Conservation (phyloP, 2,797 vertebrate species). For the Neosilurus mollespiculum region DNA sequence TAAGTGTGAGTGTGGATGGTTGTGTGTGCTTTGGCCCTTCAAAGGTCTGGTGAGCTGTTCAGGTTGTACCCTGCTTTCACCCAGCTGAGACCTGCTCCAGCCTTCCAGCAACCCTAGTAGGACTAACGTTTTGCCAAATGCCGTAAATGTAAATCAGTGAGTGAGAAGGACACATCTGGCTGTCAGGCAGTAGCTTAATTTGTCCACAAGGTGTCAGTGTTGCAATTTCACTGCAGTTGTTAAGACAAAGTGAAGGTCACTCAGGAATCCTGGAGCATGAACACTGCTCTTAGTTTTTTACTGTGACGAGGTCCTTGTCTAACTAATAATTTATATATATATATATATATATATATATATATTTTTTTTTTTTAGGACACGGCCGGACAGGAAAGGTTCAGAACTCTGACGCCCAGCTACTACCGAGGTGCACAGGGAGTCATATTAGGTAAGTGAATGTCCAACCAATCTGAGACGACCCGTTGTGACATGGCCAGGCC, state of each 20-base stretch:
- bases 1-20: no score
- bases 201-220: conserved; percentile 52
- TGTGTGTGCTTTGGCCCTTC: no score
- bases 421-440: conserved; percentile 96
- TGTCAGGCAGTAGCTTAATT: not conserved
- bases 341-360: no score
- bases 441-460: conserved; percentile 83
- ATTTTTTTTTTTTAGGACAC: conserved; percentile 90
- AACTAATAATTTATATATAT: no score
- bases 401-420: conserved; percentile 95
- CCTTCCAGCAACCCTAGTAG: no score
- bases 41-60: no score
- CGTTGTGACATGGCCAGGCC: not conserved
- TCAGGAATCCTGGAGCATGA: not conserved
- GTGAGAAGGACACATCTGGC: not conserved
- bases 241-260: not conserved
- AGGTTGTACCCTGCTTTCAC: no score
- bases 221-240: not conserved
- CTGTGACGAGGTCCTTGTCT: no score
- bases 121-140: no score
- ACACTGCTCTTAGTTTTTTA: no score
- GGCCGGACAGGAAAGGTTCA: conserved; percentile 94
- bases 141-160: no score
- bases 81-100: no score
- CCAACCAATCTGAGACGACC: not conserved